A percentile compares a stretch with the other conserved stretches of the same genome.
Evolutionary conservation across 2,888 invertebrate genomes (phyloP).

Genomic region (Orthonychiurus folsomi): DNA sequence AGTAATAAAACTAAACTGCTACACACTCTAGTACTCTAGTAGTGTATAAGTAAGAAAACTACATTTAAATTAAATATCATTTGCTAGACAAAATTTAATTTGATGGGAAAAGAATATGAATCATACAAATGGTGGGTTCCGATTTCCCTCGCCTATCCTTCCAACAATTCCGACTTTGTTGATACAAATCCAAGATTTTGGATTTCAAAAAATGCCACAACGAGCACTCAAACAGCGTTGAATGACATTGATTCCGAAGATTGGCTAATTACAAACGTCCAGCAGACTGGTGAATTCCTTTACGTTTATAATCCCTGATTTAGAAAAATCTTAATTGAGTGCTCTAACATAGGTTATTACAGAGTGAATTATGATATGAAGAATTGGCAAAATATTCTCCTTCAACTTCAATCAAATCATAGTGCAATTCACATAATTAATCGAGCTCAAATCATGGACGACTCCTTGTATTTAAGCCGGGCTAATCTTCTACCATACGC

Average conservation of each 20-base stretch:
- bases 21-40: neutral
- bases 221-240: neutral
- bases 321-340: too few species aligned
- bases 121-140: constrained; percentile 25
- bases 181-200: constrained; percentile 22
- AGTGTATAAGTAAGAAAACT: too few species aligned
- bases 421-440: constrained; percentile 63
- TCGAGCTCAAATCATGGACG: constrained; percentile 78
- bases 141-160: constrained; percentile 19
- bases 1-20: neutral
- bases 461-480: constrained; percentile 67
- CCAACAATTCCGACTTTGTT: constrained; percentile 15
- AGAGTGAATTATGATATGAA: constrained; percentile 61
- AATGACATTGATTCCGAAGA: neutral
- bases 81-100: constrained; percentile 10
- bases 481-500: constrained; percentile 60
- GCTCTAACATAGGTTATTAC: constrained; percentile 52
- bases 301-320: neutral
- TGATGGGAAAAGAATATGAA: neutral
- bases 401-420: constrained; percentile 54
- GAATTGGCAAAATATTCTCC: constrained; percentile 60
- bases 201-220: constrained; percentile 10
- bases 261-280: constrained; percentile 20
- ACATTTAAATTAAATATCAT: too few species aligned
- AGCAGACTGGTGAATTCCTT: constrained; percentile 36